Base-by-base conservation (phyloP, 1,140 invertebrate species). In the Trachymyrmex septentrionalis region DNA sequence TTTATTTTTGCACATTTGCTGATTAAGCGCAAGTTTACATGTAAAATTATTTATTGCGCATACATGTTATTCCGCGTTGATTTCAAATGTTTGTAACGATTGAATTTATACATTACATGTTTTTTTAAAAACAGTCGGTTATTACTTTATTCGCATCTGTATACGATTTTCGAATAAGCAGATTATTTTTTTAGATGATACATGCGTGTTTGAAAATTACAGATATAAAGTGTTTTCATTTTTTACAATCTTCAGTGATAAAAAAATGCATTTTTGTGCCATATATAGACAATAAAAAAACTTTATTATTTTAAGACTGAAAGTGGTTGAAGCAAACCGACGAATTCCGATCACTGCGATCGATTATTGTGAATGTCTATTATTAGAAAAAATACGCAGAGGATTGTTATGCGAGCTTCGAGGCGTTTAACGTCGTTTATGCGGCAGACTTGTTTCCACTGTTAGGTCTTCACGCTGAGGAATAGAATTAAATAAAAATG, bases 361-460 rank as follows among this genome's bases (percentile, higher is more conserved):
- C 38, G 44, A 63, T 78, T 64, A 48, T 64, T 57, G 24, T 10
- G 27, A 77, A 64, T 27, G 21, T 78, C 21, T 78, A 78, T 78
- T 64, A 50, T 78, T 78, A 78, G 59, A 78, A 78, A 78, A 78
- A 78, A 78, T 78, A 78, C 61, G 16, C 24, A 7, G 12, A 78
- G 19, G 3, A 66, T 78, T 66, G 19, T 48, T 63, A 55, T 72
- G 69, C 38, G 75, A 61, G 44, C 48, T 44, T 38, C 24, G 38
- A 61, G n/a, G 16, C 69, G 85, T 12, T 87, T 82, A 67, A 67
- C 9, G 30, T 73, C 27, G 72, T 76, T 76, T 76, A 48, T 48
- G 24, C 12, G 6, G 12, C 30, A 48, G 38, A 64, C 14, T 44
- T 77, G 44, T 64, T 44, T 24, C 30, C 10, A n/a, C 38, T 30